Percentiles rank a stretch among this genome's conserved stretches.
These are phyloP conservation scores for Cordilura impudica DNA, from an alignment of 2,888 invertebrate genomes.

Conservation along the genomic window DNA sequence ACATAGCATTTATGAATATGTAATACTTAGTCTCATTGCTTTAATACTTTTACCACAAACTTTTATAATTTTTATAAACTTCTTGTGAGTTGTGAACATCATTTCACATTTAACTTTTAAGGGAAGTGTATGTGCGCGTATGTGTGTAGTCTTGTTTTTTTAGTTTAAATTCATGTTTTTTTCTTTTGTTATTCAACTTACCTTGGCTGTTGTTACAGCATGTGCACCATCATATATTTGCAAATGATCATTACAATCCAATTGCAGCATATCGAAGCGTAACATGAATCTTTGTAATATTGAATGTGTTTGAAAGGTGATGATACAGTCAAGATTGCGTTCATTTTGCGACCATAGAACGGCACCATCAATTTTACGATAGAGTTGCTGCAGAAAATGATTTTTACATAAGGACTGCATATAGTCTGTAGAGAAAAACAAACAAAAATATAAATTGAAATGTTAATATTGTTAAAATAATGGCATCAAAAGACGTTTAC, in stretches of 20 bases:
- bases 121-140: neutral
- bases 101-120: neutral
- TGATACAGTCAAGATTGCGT: slow-evolving; percentile 92
- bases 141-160: neutral
- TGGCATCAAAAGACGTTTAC: too few relatives aligned
- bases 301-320: slow-evolving; percentile 96
- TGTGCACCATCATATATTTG: slow-evolving; percentile 96
- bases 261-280: slow-evolving; percentile 92
- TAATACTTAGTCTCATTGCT: slow-evolving; percentile 10
- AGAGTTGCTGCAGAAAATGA: slow-evolving; percentile 91
- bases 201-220: slow-evolving; percentile 92
- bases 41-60: neutral
- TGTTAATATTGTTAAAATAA: too few relatives aligned
- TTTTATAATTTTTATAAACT: neutral
- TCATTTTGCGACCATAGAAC: slow-evolving; percentile 94
- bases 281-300: slow-evolving; percentile 96
- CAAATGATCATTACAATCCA: slow-evolving; percentile 96
- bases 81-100: too few relatives aligned
- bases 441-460: too few relatives aligned
- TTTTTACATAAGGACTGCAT: slow-evolving; percentile 94
- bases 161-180: neutral
- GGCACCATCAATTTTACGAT: slow-evolving; percentile 94
- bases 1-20: slow-evolving; percentile 56
- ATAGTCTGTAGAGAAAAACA: slow-evolving; percentile 81
- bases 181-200: slow-evolving; percentile 75